These are phyloP conservation scores for Antheraea assamensis DNA, from an alignment of 2,888 invertebrate genomes.

Conservation along the genomic window DNA sequence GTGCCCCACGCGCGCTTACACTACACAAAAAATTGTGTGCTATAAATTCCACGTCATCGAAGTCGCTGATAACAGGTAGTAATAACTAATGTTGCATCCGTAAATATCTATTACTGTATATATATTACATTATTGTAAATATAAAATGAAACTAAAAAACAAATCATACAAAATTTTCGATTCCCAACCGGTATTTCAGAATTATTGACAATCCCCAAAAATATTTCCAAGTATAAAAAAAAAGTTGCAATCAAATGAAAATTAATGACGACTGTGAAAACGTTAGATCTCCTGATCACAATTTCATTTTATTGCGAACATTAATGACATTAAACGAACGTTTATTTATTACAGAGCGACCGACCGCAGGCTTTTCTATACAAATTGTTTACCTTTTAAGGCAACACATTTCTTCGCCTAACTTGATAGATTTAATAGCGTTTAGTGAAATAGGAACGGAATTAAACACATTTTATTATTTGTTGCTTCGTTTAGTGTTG, in stretches of 20 bases:
- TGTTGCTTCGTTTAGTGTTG: not conserved
- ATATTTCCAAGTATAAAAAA: not conserved
- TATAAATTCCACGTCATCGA: too few relatives aligned
- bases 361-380: conserved; percentile 12
- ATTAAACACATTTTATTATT: not conserved
- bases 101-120: too few relatives aligned
- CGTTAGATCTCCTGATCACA: conserved; percentile 24
- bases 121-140: too few relatives aligned
- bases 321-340: conserved; percentile 37
- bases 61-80: too few relatives aligned
- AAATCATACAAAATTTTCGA: too few relatives aligned
- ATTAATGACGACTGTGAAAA: not conserved
- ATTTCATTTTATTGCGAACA: conserved; percentile 39
- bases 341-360: conserved; percentile 32
- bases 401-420: conserved; percentile 15
- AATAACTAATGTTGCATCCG: too few relatives aligned
- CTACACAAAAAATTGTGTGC: too few relatives aligned
- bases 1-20: too few relatives aligned
- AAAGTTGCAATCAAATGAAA: not conserved
- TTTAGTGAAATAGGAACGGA: conserved; percentile 4
- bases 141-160: too few relatives aligned
- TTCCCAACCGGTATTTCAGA: not conserved
- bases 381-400: conserved; percentile 20
- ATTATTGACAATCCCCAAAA: not conserved
- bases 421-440: conserved; percentile 9